A percentile compares a stretch with the other conserved stretches of the same genome.
phyloP scores from a whole-genome alignment of 2,113 vertebrate genomes.

The Fregata magnificens region DNA sequence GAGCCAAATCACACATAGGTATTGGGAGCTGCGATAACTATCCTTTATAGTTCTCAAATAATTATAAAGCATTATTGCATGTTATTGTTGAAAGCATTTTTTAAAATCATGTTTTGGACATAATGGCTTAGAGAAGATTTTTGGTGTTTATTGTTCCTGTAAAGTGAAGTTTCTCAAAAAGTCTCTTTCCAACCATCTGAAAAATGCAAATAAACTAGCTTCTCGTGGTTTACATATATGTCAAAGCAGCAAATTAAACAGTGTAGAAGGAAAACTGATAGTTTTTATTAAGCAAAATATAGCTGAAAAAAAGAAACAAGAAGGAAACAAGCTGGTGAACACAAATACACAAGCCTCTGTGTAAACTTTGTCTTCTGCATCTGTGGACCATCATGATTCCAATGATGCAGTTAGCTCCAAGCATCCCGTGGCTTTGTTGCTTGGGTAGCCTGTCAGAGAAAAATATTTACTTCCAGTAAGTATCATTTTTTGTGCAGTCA shows the following conservation, averaged over 20 bases:
- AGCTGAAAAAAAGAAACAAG: background rate
- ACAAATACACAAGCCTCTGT: background rate
- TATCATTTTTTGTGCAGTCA: background rate
- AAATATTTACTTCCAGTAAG: background rate
- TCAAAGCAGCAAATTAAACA: background rate
- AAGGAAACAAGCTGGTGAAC: background rate
- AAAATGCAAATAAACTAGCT: background rate
- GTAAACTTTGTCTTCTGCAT: background rate
- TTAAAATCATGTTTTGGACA: fast-evolving
- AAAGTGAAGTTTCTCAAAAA: background rate
- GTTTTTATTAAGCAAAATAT: background rate
- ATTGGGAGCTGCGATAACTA: background rate
- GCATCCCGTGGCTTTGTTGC: background rate
- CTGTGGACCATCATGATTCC: background rate
- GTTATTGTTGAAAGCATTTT: background rate
- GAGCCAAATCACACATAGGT: background rate
- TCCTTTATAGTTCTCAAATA: background rate
- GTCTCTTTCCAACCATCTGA: background rate
- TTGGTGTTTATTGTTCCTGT: background rate
- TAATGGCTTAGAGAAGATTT: background rate
- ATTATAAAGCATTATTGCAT: background rate
- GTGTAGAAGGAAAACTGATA: background rate
- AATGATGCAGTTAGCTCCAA: background rate
- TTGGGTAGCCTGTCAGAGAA: background rate
- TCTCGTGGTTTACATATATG: background rate